phyloP scores from a whole-genome alignment of 1,140 invertebrate genomes.

The Meloidogyne exigua region DNA sequence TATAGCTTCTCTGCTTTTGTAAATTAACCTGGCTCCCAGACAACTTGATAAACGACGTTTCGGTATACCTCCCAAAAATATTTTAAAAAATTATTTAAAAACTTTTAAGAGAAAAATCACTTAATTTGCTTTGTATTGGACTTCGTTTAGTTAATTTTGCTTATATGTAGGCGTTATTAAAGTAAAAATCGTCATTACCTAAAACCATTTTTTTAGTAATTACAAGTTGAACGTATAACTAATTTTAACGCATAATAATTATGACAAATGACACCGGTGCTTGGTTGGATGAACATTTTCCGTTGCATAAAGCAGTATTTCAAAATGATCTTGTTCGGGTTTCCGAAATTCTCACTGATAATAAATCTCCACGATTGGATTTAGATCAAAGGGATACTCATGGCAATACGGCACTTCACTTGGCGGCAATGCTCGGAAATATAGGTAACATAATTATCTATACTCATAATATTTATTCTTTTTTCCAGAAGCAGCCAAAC shows the following conservation, averaged over 20 bases:
- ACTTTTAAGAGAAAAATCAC: too few relatives aligned
- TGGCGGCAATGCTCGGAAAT: conserved; percentile 90
- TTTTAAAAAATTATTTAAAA: too few relatives aligned
- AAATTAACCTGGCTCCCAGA: too few relatives aligned
- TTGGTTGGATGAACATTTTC: conserved; percentile 41
- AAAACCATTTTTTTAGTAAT: background rate
- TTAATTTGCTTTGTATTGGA: too few relatives aligned
- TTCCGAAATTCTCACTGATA: conserved; percentile 29
- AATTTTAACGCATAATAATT: background rate
- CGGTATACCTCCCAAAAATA: too few relatives aligned
- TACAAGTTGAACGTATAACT: background rate
- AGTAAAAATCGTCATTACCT: too few relatives aligned
- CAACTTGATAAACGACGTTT: too few relatives aligned
- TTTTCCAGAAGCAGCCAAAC: conserved; percentile 43
- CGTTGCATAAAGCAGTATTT: conserved; percentile 53
- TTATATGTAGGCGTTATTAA: too few relatives aligned
- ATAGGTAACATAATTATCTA: conserved; percentile 71
- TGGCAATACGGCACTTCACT: conserved; percentile 73
- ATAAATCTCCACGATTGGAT: conserved; percentile 1
- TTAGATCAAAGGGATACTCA: conserved; percentile 23
- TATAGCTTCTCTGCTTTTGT: too few relatives aligned
- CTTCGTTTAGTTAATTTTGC: too few relatives aligned
- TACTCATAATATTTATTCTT: conserved; percentile 4
- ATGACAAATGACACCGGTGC: background rate
- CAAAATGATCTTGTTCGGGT: conserved; percentile 49